Percentiles rank a stretch among this genome's conserved stretches.
phyloP scores from a whole-genome alignment of 2,888 invertebrate species.

The Theretra japonica region DNA sequence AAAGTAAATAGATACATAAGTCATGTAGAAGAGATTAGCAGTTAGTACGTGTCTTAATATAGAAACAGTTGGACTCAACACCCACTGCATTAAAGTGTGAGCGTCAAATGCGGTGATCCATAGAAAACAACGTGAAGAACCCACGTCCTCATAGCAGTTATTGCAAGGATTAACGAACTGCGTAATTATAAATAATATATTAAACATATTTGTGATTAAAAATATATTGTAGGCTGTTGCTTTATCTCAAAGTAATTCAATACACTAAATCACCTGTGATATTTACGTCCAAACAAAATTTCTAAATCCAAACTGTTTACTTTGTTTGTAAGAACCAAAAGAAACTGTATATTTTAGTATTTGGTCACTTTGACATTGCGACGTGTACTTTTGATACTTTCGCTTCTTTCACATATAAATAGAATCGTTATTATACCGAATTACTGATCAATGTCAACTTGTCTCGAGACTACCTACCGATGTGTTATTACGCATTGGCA shows the following conservation, averaged over 20 bases:
- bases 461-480: not conserved
- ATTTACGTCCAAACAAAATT: too few species aligned
- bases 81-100: not conserved
- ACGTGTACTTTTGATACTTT: not conserved
- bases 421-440: not conserved
- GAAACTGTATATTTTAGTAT: too few species aligned
- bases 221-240: too few species aligned
- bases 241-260: too few species aligned
- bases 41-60: not conserved
- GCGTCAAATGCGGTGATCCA: not conserved
- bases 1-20: not conserved
- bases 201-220: too few species aligned
- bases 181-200: too few species aligned
- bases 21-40: not conserved
- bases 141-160: too few species aligned
- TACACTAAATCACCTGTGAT: too few species aligned
- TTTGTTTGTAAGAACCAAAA: too few species aligned
- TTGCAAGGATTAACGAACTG: too few species aligned
- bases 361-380: too few species aligned
- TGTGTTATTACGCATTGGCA: not conserved
- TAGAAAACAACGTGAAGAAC: not conserved
- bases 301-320: too few species aligned
- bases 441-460: constrained; percentile 4
- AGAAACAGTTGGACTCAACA: not conserved
- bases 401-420: not conserved